Evolutionary conservation across 2,888 invertebrate genomes (phyloP).

Genomic region (Folsomia candida): DNA sequence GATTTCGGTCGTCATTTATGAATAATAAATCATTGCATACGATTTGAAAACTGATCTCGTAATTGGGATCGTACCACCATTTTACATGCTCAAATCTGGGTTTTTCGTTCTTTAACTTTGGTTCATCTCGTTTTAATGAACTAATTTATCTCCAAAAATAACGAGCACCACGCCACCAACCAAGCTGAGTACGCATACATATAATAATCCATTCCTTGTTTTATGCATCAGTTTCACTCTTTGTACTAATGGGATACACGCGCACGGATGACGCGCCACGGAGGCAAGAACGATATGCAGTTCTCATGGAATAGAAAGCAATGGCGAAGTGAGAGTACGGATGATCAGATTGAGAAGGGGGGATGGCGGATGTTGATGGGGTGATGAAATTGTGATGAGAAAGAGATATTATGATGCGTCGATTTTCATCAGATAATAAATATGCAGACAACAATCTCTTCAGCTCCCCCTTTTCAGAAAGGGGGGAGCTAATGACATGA

Average conservation of each 20-base stretch:
- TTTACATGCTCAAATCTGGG: too few relatives aligned
- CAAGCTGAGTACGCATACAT: too few relatives aligned
- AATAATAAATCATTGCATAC: too few relatives aligned
- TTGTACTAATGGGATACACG: neutral
- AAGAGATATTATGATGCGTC: neutral
- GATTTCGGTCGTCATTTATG: too few relatives aligned
- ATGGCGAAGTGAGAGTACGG: too few relatives aligned
- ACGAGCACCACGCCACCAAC: conserved; percentile 23
- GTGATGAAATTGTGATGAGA: conserved; percentile 2
- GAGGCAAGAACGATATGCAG: too few relatives aligned
- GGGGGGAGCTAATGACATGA: neutral
- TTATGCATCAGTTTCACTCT: too few relatives aligned
- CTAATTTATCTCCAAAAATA: conserved; percentile 35
- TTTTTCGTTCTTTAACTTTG: too few relatives aligned
- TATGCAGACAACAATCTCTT: neutral
- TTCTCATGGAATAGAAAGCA: too few relatives aligned
- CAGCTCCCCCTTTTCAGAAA: neutral
- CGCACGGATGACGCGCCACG: neutral
- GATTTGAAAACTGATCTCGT: too few relatives aligned
- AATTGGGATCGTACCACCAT: too few relatives aligned
- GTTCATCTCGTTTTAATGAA: conserved; percentile 36
- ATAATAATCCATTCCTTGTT: neutral
- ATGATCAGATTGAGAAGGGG: neutral
- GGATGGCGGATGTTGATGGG: neutral
- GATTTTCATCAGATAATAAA: neutral